Conservation (phyloP, 2,888 invertebrate genomes). For the Erynnis tages region DNA sequence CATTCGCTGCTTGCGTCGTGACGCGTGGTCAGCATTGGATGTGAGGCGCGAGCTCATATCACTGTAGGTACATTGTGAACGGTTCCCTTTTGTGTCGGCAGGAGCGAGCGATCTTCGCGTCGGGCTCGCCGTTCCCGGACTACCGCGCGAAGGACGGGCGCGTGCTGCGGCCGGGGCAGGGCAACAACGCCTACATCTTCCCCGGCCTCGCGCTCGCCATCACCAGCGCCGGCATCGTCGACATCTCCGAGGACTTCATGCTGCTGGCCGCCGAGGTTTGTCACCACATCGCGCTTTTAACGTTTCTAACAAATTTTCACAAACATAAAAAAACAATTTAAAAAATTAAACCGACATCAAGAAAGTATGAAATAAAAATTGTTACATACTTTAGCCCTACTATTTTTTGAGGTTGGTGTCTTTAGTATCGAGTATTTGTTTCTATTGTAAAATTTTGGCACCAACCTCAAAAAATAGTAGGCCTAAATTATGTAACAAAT, state of each 20-base stretch:
- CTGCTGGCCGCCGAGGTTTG: conserved; percentile 92
- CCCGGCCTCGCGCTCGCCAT: conserved; percentile 97
- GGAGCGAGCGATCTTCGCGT: conserved; percentile 96
- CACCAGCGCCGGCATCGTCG: conserved; percentile 92
- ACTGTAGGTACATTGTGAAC: background rate
- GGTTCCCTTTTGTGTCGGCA: conserved; percentile 47
- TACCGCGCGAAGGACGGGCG: conserved; percentile 89
- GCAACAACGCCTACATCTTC: conserved; percentile 98
- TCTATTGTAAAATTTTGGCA: background rate
- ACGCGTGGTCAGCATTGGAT: too few relatives aligned
- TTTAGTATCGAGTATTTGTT: background rate
- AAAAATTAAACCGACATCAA: too few relatives aligned
- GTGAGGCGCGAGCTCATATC: background rate
- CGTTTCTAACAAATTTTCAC: too few relatives aligned
- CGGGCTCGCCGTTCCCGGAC: conserved; percentile 97
- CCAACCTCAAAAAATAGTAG: too few relatives aligned
- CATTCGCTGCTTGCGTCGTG: too few relatives aligned
- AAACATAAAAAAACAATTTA: too few relatives aligned
- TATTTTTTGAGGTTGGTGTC: background rate
- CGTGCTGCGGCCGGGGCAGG: conserved; percentile 95
- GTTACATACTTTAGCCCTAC: too few relatives aligned
- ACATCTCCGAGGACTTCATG: conserved; percentile 96
- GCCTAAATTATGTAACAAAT: too few relatives aligned
- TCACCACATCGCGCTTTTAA: too few relatives aligned
- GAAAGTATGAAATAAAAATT: too few relatives aligned